phyloP scores from a whole-genome alignment of 2,797 vertebrate species.

The Crenuchus spilurus region DNA sequence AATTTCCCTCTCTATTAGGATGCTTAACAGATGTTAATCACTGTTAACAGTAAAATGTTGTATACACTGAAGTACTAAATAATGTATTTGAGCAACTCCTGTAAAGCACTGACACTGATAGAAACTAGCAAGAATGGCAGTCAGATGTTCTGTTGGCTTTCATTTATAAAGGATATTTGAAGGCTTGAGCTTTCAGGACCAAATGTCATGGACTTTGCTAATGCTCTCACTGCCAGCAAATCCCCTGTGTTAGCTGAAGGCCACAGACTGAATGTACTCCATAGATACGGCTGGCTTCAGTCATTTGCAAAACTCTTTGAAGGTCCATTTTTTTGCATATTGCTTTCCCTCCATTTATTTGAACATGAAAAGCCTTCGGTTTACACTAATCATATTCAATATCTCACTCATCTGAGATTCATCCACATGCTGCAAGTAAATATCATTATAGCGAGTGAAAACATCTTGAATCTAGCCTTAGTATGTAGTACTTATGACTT shows the following conservation, averaged over 20 bases:
- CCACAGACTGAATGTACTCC: not conserved
- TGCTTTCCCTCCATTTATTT: conserved; percentile 20
- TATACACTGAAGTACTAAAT: not conserved
- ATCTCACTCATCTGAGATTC: no score
- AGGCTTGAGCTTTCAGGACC: conserved; percentile 10
- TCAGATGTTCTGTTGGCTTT: not conserved
- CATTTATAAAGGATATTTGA: conserved; percentile 1
- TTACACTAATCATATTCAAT: no score
- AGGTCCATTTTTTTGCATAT: conserved; percentile 14
- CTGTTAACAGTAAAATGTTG: not conserved
- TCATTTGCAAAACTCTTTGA: conserved; percentile 3
- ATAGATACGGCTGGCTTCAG: not conserved
- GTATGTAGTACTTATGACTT: no score
- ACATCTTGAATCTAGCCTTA: no score
- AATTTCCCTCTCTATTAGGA: not conserved
- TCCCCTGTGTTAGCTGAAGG: not conserved
- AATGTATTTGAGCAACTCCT: not conserved
- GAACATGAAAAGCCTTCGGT: no score
- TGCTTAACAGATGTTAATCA: not conserved
- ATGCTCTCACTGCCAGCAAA: conserved; percentile 4
- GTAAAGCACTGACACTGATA: not conserved
- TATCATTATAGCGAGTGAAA: no score
- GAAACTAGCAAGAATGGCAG: not conserved
- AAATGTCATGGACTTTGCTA: conserved; percentile 14
- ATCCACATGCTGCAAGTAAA: no score